Conservation (phyloP, 2,888 invertebrate species). For the Acanthosepion pharaonis region DNA sequence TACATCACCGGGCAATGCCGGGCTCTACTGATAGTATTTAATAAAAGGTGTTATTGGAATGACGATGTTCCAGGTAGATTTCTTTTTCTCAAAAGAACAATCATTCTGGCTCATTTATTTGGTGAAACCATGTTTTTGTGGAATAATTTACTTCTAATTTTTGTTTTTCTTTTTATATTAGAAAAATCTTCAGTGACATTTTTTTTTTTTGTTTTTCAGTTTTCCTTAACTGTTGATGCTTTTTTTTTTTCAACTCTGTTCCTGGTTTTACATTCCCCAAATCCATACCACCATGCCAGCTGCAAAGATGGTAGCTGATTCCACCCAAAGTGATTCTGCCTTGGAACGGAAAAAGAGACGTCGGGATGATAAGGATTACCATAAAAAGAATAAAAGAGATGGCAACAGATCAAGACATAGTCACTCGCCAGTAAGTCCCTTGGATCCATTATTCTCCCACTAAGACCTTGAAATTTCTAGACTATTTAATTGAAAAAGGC, state of each 20-base stretch:
- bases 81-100: too few relatives aligned
- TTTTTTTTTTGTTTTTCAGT: background rate
- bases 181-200: background rate
- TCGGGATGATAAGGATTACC: background rate
- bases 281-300: constrained; percentile 60
- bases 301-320: constrained; percentile 70
- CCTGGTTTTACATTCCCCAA: background rate
- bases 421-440: background rate
- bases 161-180: background rate
- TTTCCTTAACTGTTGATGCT: background rate
- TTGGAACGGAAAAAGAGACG: constrained; percentile 51
- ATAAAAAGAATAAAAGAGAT: background rate
- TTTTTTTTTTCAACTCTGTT: background rate
- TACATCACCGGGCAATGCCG: too few relatives aligned
- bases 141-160: background rate
- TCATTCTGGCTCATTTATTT: too few relatives aligned
- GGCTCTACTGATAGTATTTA: too few relatives aligned
- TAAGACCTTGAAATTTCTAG: background rate
- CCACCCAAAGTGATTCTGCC: constrained; percentile 65
- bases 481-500: background rate
- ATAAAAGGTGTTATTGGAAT: too few relatives aligned
- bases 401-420: background rate
- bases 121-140: too few relatives aligned
- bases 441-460: background rate
- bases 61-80: too few relatives aligned